Evolutionary conservation across 2,113 vertebrate genomes (phyloP), one percentile per base, ranked within the genome.

Genomic region (Labrus mixtus): DNA sequence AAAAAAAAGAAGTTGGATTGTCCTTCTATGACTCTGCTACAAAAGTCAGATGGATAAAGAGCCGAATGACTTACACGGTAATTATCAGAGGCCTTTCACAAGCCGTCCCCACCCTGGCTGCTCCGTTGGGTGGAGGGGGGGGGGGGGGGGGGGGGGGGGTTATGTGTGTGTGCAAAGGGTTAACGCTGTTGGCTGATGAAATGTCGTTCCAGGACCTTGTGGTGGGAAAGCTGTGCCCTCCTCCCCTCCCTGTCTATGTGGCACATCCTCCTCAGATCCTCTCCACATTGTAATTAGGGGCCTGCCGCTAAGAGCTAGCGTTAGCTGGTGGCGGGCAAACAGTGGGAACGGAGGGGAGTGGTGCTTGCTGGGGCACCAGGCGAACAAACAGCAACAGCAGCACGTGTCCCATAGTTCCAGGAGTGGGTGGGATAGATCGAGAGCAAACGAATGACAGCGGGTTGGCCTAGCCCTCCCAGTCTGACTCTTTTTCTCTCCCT

Each of bases 191-290:
- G 84, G 88, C 92, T 92, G 83, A 85, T 83, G 85, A 92, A 91
- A 90, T 81, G 84, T 73, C 73, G 83, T 90, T 88, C 87, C 88
- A 90, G 91, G 92, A 92, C 89, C 81, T 89, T 92, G 90, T 60
- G 91, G 93, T 93, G 94, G 91, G 93, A 93, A 93, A 88, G 86
- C 91, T 62, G 80, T 93, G 91, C 90, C 93, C 92, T 93, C 89
- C 89, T 88, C 91, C 89, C 92, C 90, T 90, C 90, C 88, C 87
- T 92, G 93, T 92, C 92, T 86, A 93, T 94, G 93, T 93, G 93
- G 94, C 93, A 95, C 92, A 95, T 95, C 93, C 92, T 94, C 88
- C 90, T 94, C 76, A 93, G 93, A 93, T 93, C 93, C 92, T 93
- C 87, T 91, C 90, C 92, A 93, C 86, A 82, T 90, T 93, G 92